Base-by-base conservation (phyloP, 92 coral and sea anemone genomes). In the Ricordea florida region DNA sequence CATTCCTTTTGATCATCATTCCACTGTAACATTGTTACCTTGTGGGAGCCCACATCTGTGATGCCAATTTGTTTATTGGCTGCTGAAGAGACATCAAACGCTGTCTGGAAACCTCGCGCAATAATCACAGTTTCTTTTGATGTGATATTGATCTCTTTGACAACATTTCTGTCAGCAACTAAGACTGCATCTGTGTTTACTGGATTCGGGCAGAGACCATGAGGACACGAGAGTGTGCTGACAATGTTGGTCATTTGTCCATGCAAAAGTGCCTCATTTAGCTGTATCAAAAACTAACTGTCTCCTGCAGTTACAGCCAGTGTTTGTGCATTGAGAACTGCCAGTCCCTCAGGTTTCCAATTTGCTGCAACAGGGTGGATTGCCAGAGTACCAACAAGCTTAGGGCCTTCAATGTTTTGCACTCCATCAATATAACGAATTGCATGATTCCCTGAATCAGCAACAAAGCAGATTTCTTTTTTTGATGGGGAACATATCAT, bases 341-440 rank as follows among this genome's bases (percentile, higher is more conserved):
- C 34, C 13, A 70, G 33, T 14, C 86, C 74, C 35, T 78, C 84
- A 3, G 76, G 76, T 66, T 51, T 66, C 84, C 84, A 78, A 49
- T 56, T 55, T 52, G 29, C 56, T 47, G 74, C 52, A 20, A 49
- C 44, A 35, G 66, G 26, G 27, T 37, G 67, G n/a, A 70, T 47
- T 16, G 73, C 64, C 14, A 80, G 64, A 27, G 80, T 80, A 28
- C 86, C 80, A 26, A 80, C 86, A 24, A 61, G 31, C 53, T 62
- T 80, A 16, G 47, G 46, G 7, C 65, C 66, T 10, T 70, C 45
- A 16, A 80, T 70, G 48, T 64, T 37, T 16, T 68, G 85, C 23
- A 79, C 78, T 8, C 77, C 69, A 30, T 59, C 61, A 11, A 80
- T 80, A 26, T 56, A 69, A 6, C 66, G 63, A 62, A 80, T 71